Percentiles rank a stretch among this genome's conserved stretches.
Evolutionary conservation across 2,888 invertebrate species (phyloP).

Genomic region (Hydropsyche betteni): DNA sequence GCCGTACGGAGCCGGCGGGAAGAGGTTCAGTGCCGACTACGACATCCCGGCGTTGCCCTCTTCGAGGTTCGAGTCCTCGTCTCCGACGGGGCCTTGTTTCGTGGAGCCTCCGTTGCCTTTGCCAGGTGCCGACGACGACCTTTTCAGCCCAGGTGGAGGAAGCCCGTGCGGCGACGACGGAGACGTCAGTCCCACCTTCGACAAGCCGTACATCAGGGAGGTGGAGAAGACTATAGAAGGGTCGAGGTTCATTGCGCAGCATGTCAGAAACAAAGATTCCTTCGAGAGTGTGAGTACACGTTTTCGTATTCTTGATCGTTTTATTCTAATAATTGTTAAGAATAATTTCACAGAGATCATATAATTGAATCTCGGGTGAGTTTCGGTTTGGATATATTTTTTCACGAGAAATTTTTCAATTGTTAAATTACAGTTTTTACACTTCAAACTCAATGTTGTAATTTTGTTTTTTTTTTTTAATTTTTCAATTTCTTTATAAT

Average conservation of each 20-base stretch:
- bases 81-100: conserved; percentile 72
- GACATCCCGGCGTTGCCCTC: conserved; percentile 72
- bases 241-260: conserved; percentile 93
- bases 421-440: too few species aligned
- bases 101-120: conserved; percentile 75
- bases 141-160: conserved; percentile 78
- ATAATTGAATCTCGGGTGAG: too few species aligned
- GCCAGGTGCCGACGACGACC: conserved; percentile 83
- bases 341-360: too few species aligned
- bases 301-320: not conserved
- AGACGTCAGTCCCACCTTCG: conserved; percentile 80
- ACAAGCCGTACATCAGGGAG: conserved; percentile 82
- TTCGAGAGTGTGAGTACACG: conserved; percentile 86
- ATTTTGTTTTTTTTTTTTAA: too few species aligned
- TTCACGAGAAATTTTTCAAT: too few species aligned
- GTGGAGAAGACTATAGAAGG: conserved; percentile 93
- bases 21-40: conserved; percentile 74
- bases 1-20: conserved; percentile 63
- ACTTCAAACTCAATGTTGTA: too few species aligned
- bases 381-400: too few species aligned
- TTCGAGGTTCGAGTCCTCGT: conserved; percentile 72
- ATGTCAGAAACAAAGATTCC: conserved; percentile 93
- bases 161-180: conserved; percentile 70
- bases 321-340: too few species aligned
- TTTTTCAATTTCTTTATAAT: too few species aligned